These are phyloP conservation scores for Lerista edwardsae DNA, from an alignment of 2,797 vertebrate genomes.

Conservation along the genomic window DNA sequence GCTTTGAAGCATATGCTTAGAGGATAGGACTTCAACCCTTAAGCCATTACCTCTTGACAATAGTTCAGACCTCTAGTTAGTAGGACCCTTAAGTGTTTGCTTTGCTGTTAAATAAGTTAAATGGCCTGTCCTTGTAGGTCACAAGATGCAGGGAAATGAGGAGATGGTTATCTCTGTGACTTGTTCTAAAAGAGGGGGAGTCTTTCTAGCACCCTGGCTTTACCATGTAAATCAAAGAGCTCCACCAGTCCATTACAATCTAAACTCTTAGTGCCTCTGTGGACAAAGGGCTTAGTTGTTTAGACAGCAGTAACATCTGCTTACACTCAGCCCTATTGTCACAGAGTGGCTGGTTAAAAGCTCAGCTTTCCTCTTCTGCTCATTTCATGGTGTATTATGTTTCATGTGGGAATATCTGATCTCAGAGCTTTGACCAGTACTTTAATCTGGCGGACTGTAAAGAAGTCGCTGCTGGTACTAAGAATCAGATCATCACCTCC, in stretches of 20 bases:
- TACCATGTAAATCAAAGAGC: slow-evolving; percentile 71
- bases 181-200: slow-evolving; percentile 23
- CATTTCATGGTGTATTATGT: slow-evolving; percentile 69
- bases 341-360: slow-evolving; percentile 66
- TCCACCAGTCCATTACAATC: slow-evolving; percentile 63
- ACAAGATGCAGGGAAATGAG: slow-evolving; percentile 49
- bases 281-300: slow-evolving; percentile 71
- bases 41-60: slow-evolving; percentile 43
- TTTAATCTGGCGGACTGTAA: slow-evolving; percentile 82
- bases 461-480: slow-evolving; percentile 77
- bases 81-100: slow-evolving; percentile 51
- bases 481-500: slow-evolving; percentile 73
- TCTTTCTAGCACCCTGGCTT: slow-evolving; percentile 64
- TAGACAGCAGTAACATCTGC: slow-evolving; percentile 71
- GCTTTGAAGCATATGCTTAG: slow-evolving; percentile 40
- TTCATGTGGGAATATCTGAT: slow-evolving; percentile 61
- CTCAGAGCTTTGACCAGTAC: slow-evolving; percentile 64
- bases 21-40: slow-evolving; percentile 9
- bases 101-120: slow-evolving; percentile 61
- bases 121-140: slow-evolving; percentile 49
- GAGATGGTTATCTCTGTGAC: slow-evolving; percentile 48
- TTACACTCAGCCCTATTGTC: slow-evolving; percentile 68
- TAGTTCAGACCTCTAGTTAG: slow-evolving; percentile 46
- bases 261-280: slow-evolving; percentile 66
- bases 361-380: slow-evolving; percentile 56